A percentile compares a stretch with the other conserved stretches of the same genome.
Evolutionary conservation across 1,140 invertebrate species (phyloP).

Genomic region (Pseudomyrmex concolor): DNA sequence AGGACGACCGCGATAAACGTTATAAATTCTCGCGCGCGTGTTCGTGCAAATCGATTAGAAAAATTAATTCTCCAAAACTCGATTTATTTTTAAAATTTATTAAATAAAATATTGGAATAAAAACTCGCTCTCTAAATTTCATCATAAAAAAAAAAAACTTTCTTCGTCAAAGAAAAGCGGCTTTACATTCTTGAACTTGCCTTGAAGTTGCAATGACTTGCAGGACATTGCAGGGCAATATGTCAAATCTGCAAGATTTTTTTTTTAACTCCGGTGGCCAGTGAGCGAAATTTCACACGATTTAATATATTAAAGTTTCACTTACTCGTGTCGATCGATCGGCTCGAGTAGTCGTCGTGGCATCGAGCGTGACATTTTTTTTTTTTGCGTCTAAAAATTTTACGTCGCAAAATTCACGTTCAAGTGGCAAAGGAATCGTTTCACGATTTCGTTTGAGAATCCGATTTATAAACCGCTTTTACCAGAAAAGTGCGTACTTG

Average conservation of each 20-base stretch:
- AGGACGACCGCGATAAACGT: slow-evolving; percentile 2
- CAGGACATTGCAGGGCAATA: background rate
- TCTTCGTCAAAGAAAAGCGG: too few relatives aligned
- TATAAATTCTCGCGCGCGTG: background rate
- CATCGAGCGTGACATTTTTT: background rate
- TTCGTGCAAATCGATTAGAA: too few relatives aligned
- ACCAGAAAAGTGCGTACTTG: background rate
- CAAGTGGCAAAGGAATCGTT: slow-evolving; percentile 14
- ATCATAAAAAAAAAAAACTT: too few relatives aligned
- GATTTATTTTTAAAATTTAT: background rate
- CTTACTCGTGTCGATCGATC: background rate
- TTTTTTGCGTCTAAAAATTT: slow-evolving; percentile 23
- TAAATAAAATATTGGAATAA: too few relatives aligned
- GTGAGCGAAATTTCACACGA: background rate
- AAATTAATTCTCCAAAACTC: too few relatives aligned
- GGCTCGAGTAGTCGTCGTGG: slow-evolving; percentile 7
- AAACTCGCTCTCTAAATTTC: too few relatives aligned
- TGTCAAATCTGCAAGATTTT: background rate
- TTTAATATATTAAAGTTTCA: slow-evolving; percentile 30
- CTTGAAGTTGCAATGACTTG: background rate
- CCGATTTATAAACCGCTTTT: slow-evolving; percentile 16
- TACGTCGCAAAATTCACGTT: slow-evolving; percentile 30
- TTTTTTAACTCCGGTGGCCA: background rate
- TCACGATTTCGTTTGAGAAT: slow-evolving; percentile 11
- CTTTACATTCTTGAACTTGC: too few relatives aligned